phyloP scores from a whole-genome alignment of 2,797 vertebrate species.

The Syngnathus rostellatus region DNA sequence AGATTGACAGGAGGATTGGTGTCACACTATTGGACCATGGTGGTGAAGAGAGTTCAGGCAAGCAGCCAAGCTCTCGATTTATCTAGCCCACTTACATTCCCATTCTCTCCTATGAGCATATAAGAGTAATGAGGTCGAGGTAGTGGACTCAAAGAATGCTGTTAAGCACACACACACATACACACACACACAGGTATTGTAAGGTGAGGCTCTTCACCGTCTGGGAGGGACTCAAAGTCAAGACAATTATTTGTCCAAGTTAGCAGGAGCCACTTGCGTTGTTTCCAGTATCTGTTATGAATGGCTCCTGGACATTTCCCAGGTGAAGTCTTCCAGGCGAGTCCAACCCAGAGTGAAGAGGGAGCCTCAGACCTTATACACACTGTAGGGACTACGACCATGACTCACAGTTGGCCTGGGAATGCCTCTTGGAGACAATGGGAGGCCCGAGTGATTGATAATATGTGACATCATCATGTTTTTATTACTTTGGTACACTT shows the following conservation, averaged over 20 bases:
- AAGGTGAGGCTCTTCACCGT: not conserved
- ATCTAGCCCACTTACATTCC: not conserved
- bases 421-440: not conserved
- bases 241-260: not conserved
- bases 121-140: no score
- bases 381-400: not conserved
- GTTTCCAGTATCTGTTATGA: not conserved
- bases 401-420: not conserved
- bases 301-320: not conserved
- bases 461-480: not conserved
- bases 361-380: not conserved
- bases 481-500: not conserved
- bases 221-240: not conserved
- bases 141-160: not conserved
- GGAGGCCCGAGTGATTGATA: not conserved
- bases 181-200: not conserved
- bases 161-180: not conserved
- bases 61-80: not conserved
- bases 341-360: not conserved
- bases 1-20: conserved; percentile 1
- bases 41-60: not conserved
- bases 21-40: no score
- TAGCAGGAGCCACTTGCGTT: not conserved
- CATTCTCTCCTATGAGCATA: not conserved
- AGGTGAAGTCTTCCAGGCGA: not conserved